phyloP scores from a whole-genome alignment of 2,113 vertebrate species.

The Tylochromis polylepis region DNA sequence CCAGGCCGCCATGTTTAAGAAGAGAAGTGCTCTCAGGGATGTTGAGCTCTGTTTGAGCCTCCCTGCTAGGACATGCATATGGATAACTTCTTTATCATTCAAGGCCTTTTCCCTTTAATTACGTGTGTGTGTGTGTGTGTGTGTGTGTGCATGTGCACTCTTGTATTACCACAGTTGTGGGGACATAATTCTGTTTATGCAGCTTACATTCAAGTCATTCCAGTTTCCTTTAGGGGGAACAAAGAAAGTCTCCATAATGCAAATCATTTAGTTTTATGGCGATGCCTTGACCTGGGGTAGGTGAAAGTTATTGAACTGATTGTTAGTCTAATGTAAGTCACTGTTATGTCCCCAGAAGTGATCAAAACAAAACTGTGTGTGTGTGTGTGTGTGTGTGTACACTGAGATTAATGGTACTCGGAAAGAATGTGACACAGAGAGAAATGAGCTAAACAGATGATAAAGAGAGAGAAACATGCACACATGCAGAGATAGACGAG shows the following conservation, averaged over 20 bases:
- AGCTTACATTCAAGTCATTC: neutral
- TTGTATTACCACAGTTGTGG: neutral
- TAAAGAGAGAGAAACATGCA: neutral
- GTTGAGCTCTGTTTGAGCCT: neutral
- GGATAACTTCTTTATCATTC: conserved; percentile 38
- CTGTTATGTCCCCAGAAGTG: neutral
- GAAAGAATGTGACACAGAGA: conserved; percentile 43
- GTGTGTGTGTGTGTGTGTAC: neutral
- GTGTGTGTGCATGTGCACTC: conserved; percentile 1
- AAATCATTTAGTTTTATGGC: neutral
- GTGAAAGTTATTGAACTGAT: neutral
- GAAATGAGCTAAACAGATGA: conserved; percentile 35
- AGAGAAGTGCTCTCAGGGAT: conserved; percentile 5
- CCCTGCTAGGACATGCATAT: conserved; percentile 21
- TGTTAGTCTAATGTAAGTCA: neutral
- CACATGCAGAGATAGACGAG: neutral
- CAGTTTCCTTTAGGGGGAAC: neutral
- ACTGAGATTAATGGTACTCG: conserved; percentile 38
- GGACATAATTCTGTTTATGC: neutral
- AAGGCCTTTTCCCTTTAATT: conserved; percentile 31
- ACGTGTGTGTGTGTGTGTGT: neutral
- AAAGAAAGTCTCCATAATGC: neutral
- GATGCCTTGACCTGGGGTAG: neutral
- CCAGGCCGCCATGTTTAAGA: neutral
- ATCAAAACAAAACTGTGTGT: neutral